Evolutionary conservation across 2,888 invertebrate species (phyloP).

Genomic region (Gortyna flavago): DNA sequence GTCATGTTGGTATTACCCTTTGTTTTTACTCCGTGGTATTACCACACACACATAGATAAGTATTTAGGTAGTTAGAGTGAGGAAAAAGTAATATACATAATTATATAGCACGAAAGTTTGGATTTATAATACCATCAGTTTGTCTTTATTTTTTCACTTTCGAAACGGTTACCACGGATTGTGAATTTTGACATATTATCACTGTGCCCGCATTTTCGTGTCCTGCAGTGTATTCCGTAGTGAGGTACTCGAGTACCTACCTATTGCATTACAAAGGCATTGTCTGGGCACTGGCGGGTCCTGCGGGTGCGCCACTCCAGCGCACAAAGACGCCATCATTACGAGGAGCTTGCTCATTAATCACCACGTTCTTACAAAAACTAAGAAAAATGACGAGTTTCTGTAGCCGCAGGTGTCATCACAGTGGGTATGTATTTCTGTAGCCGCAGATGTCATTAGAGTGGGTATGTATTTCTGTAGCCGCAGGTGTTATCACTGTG

Average conservation of each 20-base stretch:
- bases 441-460: too few species aligned
- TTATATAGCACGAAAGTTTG: background rate
- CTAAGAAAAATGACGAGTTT: background rate
- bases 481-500: too few species aligned
- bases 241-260: slow-evolving; percentile 9
- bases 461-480: too few species aligned
- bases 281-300: slow-evolving; percentile 7
- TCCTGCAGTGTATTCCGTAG: background rate
- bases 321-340: slow-evolving; percentile 17
- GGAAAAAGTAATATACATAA: background rate
- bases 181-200: background rate
- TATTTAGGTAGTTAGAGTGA: background rate
- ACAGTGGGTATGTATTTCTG: background rate
- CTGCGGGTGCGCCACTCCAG: slow-evolving; percentile 10
- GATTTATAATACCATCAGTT: background rate
- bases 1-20: too few species aligned
- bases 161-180: too few species aligned
- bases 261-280: slow-evolving; percentile 39
- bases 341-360: slow-evolving; percentile 39
- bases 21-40: too few species aligned
- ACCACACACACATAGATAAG: too few species aligned
- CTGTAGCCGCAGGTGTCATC: background rate
- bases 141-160: too few species aligned
- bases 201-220: slow-evolving; percentile 6
- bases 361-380: slow-evolving; percentile 21